These are phyloP conservation scores for Pteropus rufus DNA, from an alignment of 2,797 vertebrate genomes.

Conservation along the genomic window DNA sequence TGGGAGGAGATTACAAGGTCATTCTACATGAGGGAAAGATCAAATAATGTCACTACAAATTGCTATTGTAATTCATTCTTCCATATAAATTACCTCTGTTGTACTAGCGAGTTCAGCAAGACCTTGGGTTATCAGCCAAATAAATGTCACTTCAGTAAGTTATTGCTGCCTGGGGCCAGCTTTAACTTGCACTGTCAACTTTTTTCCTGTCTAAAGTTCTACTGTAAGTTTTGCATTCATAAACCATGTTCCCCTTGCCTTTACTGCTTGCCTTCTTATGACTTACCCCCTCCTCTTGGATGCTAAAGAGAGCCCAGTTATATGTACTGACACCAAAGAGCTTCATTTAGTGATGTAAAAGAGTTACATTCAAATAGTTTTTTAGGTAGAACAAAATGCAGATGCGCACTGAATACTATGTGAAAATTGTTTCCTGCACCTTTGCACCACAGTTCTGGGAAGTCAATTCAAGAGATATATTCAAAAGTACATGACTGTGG, in stretches of 20 bases:
- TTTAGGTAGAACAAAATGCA: constrained; percentile 16
- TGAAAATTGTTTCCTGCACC: constrained; percentile 44
- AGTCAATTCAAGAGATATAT: constrained; percentile 22
- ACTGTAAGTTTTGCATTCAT: constrained; percentile 84
- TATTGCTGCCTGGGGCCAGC: constrained; percentile 73
- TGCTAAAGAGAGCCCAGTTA: constrained; percentile 81
- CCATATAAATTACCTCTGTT: constrained; percentile 75
- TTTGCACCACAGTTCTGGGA: constrained; percentile 15
- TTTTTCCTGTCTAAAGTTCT: constrained; percentile 65
- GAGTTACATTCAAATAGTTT: constrained; percentile 74
- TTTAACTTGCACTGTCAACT: constrained; percentile 73
- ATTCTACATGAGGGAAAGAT: constrained; percentile 45
- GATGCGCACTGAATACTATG: background rate
- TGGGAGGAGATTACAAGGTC: background rate
- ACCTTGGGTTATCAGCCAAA: constrained; percentile 78
- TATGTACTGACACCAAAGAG: constrained; percentile 69
- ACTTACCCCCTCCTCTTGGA: constrained; percentile 75
- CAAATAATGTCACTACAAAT: constrained; percentile 52
- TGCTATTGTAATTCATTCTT: constrained; percentile 62
- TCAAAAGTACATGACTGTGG: background rate
- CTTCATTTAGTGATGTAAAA: constrained; percentile 78
- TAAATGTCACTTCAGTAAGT: constrained; percentile 75
- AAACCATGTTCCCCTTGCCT: constrained; percentile 78
- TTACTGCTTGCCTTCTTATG: constrained; percentile 75
- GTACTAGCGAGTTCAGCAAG: constrained; percentile 67